Base-by-base conservation (phyloP, 1,140 invertebrate genomes). In the Platyura marginata region DNA sequence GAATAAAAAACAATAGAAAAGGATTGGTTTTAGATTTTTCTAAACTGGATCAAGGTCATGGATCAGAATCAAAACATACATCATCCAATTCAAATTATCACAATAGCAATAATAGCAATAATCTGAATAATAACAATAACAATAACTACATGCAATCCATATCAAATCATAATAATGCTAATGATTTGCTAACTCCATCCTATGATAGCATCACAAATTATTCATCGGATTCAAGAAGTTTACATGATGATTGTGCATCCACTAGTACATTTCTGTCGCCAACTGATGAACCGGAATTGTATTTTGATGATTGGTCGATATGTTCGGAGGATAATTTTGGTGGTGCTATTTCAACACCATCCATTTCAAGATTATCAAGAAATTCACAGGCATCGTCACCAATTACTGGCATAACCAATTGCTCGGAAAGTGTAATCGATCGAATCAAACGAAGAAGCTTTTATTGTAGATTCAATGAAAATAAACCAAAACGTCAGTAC, bases 381-480 rank as follows among this genome's bases (percentile, higher is more conserved):
- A 51, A 53, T 10, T 60, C 56, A 0, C 51, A 56, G 13, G 43
- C 54, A 0, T 58, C 54, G 2, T 58, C 57, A 15, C 56, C 56
- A 15, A 6, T 37, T 8, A 57, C 57, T 3, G 51, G 51, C 25
- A 55, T 57, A 13, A 52, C 57, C 21, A 66, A 67, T 2, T 55
- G 62, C 42, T 57, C 67, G 32, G 83, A 87, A 53, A 81, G 79
- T 23, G 77, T 90, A 10, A 77, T 79, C 23, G 86, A 92, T 51
- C 68, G 87, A 48, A 91, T 92, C 46, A 68, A 81, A 48, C 68
- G 87, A 16, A 87, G 87, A 56, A 89, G 84, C 56, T 91, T 86
- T 60, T 92, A 89, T 53, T 78, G 77, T 3, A 69, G 84, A 44
- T 90, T 90, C 53, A 89, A 90, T 51, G 81, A 85, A 50, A 73